Base-by-base conservation (phyloP, 1,140 invertebrate genomes). In the Eurytemora carolleeae region DNA sequence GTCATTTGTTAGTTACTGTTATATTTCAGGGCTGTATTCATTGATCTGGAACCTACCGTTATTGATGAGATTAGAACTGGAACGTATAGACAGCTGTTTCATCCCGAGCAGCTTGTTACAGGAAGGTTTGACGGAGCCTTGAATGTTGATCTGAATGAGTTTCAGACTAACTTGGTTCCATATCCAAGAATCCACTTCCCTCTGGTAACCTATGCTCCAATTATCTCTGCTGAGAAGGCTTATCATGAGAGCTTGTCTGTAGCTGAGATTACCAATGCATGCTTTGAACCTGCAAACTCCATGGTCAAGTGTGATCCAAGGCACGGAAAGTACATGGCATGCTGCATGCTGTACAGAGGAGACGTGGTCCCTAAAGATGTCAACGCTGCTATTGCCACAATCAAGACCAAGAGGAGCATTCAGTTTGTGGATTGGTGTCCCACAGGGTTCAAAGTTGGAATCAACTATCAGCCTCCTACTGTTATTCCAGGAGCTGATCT, bases 321-420 rank as follows among this genome's bases (percentile, higher is more conserved):
- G 44, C 71, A 77, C 58, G 80, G 79, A 52, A 81, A 81, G 68
- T 82, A 81, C 71, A 85, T 88, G 85, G 85, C 85, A 20, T 87
- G 85, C 67, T 88, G 86, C 69, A 83, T 88, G 79, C 75, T 88
- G 65, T 88, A 87, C 74, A 69, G 80, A 63, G 83, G 83, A 12
- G 83, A 85, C 70, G 82, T 85, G 18, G 82, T 81, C 25, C 81
- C 86, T 0, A 91, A 90, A 69, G 86, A 87, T 69, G 86, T 90
- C 1, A 89, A 89, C 70, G 83, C 85, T 17, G 84, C 87, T 52
- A 87, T 88, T 66, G 83, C 83, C 1, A 78, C 81, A 21, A 86
- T 88, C 71, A 88, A 89, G 71, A 88, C 83, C 0, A 84, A 86
- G 68, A 74, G 85, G 44, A 82, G 80, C 63, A 85, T 86, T 64